A percentile compares a stretch with the other conserved stretches of the same genome.
Conservation (phyloP, 2,113 vertebrate genomes). For the Pandion haliaetus region DNA sequence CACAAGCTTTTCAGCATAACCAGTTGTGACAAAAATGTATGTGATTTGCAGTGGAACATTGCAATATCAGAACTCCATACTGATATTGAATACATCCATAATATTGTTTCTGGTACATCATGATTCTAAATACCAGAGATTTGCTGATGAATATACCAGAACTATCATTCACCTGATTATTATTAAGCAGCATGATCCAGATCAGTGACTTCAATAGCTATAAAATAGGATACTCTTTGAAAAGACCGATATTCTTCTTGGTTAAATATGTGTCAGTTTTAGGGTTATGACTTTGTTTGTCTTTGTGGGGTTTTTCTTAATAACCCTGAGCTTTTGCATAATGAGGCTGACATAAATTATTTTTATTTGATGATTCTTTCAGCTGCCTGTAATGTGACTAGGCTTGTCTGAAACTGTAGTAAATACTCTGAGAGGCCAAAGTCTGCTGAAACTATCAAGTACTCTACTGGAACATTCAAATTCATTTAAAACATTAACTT, state of each 20-base stretch:
- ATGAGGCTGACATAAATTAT: background rate
- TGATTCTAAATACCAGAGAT: background rate
- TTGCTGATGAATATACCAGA: background rate
- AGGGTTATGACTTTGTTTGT: background rate
- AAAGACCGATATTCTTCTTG: background rate
- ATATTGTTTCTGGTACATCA: background rate
- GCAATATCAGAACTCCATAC: background rate
- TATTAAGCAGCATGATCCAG: background rate
- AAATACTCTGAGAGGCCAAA: slow-evolving; percentile 18
- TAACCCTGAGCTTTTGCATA: background rate
- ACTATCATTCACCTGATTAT: background rate
- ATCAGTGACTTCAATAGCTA: background rate
- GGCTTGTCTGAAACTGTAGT: background rate
- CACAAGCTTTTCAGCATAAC: background rate
- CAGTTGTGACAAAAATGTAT: background rate
- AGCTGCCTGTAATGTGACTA: background rate
- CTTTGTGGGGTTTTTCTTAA: background rate
- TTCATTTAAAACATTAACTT: slow-evolving; percentile 59
- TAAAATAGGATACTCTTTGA: background rate
- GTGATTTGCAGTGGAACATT: background rate
- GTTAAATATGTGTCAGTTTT: background rate
- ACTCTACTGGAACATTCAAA: slow-evolving; percentile 58
- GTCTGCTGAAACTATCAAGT: background rate
- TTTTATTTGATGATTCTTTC: slow-evolving; percentile 10
- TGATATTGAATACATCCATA: background rate